These are phyloP conservation scores for Vulpes ferrilata DNA, from an alignment of 2,113 vertebrate genomes.

Conservation along the genomic window DNA sequence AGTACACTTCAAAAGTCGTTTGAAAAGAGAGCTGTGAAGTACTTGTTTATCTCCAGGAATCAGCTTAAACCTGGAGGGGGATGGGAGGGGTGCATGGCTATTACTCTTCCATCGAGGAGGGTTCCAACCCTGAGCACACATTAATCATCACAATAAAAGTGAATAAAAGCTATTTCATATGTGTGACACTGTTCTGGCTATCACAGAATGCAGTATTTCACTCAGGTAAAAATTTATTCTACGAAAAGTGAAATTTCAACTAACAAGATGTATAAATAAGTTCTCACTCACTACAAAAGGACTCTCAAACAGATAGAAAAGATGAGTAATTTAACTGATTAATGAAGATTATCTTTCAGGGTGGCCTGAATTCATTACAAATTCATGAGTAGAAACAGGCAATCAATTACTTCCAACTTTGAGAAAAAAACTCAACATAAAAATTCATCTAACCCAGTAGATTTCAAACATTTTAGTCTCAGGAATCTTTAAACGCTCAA, in stretches of 20 bases:
- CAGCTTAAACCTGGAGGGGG: not conserved
- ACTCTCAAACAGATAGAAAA: slow-evolving; percentile 8
- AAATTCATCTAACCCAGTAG: not conserved
- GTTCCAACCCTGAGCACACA: not conserved
- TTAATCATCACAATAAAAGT: not conserved
- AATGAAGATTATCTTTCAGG: slow-evolving; percentile 23
- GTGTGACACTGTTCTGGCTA: not conserved
- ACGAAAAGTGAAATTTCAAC: not conserved
- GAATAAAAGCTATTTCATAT: not conserved
- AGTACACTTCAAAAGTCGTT: slow-evolving; percentile 15
- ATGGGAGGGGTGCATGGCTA: not conserved
- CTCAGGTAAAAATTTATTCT: slow-evolving; percentile 11
- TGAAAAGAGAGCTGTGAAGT: slow-evolving; percentile 52
- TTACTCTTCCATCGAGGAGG: not conserved
- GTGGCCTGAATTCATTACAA: slow-evolving; percentile 24
- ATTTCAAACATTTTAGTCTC: slow-evolving; percentile 18
- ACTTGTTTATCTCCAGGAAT: slow-evolving; percentile 35
- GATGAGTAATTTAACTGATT: not conserved
- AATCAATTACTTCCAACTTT: slow-evolving; percentile 1
- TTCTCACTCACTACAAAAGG: slow-evolving; percentile 17
- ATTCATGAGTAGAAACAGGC: not conserved
- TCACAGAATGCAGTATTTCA: not conserved
- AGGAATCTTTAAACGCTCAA: not conserved
- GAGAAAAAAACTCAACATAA: not conserved
- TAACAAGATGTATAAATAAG: slow-evolving; percentile 14